Evolutionary conservation across 2,888 invertebrate genomes (phyloP).

Genomic region (Cephus runcator): DNA sequence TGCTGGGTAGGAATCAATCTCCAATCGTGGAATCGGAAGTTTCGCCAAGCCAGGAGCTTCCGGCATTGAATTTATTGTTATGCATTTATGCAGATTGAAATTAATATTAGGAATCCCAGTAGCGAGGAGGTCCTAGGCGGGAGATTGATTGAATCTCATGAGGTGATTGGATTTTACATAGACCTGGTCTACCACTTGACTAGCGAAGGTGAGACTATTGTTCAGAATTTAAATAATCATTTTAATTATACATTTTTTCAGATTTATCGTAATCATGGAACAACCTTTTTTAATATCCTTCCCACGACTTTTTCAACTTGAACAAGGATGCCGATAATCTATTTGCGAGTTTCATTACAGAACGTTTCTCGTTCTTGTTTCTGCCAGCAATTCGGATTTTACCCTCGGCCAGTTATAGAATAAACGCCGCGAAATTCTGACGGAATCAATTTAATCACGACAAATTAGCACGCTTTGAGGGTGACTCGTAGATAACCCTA

Average conservation of each 20-base stretch:
- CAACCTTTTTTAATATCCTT: neutral
- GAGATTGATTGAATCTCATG: slow-evolving; percentile 24
- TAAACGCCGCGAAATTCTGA: neutral
- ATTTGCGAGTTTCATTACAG: neutral
- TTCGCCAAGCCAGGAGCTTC: neutral
- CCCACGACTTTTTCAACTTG: neutral
- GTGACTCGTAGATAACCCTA: neutral
- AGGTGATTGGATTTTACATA: slow-evolving; percentile 20
- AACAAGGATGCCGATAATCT: neutral
- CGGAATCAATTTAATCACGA: neutral
- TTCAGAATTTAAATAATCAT: neutral
- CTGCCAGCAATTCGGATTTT: neutral
- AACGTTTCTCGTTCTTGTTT: neutral
- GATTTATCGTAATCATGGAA: neutral
- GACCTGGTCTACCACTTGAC: neutral
- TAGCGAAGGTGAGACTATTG: neutral
- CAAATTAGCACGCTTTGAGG: neutral
- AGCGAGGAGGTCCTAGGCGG: neutral
- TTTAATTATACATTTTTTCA: neutral
- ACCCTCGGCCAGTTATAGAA: neutral
- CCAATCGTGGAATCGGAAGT: neutral
- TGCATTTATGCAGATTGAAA: slow-evolving; percentile 39
- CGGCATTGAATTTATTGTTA: slow-evolving; percentile 31
- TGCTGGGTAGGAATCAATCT: neutral
- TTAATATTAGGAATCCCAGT: slow-evolving; percentile 27